A percentile compares a stretch with the other conserved stretches of the same genome.
These are phyloP conservation scores for Cataglyphis altisquamis DNA, from an alignment of 2,888 invertebrate genomes.

Conservation along the genomic window DNA sequence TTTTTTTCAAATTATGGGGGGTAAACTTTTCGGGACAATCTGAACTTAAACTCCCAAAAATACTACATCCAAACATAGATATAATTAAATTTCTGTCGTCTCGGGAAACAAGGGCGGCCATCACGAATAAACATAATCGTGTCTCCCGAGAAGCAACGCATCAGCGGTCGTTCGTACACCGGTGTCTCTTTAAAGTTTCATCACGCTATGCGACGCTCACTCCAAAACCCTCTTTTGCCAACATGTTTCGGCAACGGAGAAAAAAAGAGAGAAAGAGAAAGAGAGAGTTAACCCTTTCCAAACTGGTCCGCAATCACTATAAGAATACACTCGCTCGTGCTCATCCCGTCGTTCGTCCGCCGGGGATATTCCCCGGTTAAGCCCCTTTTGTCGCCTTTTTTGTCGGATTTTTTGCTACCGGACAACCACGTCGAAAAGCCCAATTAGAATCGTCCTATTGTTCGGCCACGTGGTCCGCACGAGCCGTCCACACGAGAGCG, in stretches of 20 bases:
- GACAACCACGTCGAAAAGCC: conserved; percentile 81
- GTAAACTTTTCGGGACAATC: background rate
- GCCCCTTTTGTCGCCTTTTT: conserved; percentile 81
- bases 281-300: conserved; percentile 76
- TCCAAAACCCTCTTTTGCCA: conserved; percentile 46
- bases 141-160: conserved; percentile 54
- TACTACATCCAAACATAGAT: background rate
- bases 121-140: conserved; percentile 61
- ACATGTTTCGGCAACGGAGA: conserved; percentile 41
- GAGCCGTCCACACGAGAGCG: conserved; percentile 77
- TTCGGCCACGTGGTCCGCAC: conserved; percentile 85
- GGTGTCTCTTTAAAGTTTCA: conserved; percentile 78
- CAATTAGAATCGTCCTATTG: conserved; percentile 86
- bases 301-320: conserved; percentile 49
- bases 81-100: conserved; percentile 1
- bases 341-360: conserved; percentile 65
- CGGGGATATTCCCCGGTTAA: conserved; percentile 69
- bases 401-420: conserved; percentile 77
- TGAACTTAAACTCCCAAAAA: background rate
- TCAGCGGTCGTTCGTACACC: conserved; percentile 62
- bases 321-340: conserved; percentile 63
- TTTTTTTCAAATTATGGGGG: background rate
- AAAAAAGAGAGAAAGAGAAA: background rate
- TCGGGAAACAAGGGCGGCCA: conserved; percentile 8
- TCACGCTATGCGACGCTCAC: conserved; percentile 72